These are phyloP conservation scores for Drosophila rhopaloa DNA, from an alignment of 1,140 invertebrate genomes.

Conservation along the genomic window DNA sequence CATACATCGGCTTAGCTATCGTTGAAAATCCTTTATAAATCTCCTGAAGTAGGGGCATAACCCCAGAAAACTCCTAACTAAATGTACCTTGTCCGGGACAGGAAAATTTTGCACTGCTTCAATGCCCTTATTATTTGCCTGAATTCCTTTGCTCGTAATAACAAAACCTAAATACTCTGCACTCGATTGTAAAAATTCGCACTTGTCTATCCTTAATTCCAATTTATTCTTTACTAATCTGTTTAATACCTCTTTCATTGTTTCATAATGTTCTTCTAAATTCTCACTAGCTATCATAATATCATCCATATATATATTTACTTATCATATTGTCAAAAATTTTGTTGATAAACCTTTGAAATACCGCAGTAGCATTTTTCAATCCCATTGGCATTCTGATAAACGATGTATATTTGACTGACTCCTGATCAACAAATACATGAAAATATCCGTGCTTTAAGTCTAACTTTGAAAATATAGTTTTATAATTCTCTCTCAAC, in stretches of 20 bases:
- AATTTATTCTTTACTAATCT: neutral
- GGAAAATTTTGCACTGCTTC: neutral
- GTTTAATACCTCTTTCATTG: neutral
- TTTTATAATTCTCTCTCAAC: neutral
- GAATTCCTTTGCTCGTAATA: neutral
- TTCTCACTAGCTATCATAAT: slow-evolving; percentile 18
- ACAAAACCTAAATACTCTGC: slow-evolving; percentile 1
- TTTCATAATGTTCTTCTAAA: neutral
- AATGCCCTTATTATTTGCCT: neutral
- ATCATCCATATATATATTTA: slow-evolving; percentile 20
- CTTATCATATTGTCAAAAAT: slow-evolving; percentile 5
- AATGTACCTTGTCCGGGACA: neutral
- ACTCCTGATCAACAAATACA: neutral
- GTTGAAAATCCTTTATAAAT: too few species aligned
- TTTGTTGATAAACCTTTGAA: slow-evolving; percentile 8
- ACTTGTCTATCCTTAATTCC: slow-evolving; percentile 1
- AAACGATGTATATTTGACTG: too few species aligned
- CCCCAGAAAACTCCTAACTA: slow-evolving; percentile 38
- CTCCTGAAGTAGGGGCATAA: too few species aligned
- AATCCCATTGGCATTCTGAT: neutral
- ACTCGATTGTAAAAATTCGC: neutral
- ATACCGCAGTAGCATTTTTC: neutral
- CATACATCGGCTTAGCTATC: too few species aligned
- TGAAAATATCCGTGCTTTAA: neutral
- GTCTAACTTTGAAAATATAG: neutral